Conservation (phyloP, 2,797 vertebrate species). For the Anabas testudineus region DNA sequence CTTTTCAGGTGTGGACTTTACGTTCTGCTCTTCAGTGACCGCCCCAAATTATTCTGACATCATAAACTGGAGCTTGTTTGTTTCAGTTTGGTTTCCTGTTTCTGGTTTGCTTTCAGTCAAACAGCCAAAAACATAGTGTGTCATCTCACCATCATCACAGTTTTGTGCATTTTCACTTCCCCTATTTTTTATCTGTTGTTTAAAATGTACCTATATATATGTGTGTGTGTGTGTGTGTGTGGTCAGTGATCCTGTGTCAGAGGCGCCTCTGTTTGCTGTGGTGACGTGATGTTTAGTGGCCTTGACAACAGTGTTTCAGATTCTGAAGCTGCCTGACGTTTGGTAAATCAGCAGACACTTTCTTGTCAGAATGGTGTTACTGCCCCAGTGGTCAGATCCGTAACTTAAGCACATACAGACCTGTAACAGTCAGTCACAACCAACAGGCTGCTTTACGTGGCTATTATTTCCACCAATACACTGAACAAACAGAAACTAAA, state of each 20-base stretch:
- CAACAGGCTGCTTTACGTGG: neutral
- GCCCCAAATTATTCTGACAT: neutral
- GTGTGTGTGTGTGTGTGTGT: too few relatives aligned
- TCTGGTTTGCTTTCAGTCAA: too few relatives aligned
- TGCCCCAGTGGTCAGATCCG: conserved; percentile 2
- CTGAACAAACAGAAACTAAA: neutral
- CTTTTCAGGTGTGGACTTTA: conserved; percentile 57
- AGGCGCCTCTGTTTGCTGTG: conserved; percentile 2
- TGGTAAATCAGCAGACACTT: conserved; percentile 28
- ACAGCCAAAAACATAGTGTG: conserved; percentile 7
- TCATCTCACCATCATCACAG: neutral
- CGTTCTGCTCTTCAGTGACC: conserved; percentile 1
- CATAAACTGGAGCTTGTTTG: neutral
- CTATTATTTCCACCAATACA: neutral
- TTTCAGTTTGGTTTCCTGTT: neutral
- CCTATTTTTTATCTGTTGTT: conserved; percentile 5
- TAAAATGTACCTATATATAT: conserved; percentile 21
- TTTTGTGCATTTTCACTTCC: conserved; percentile 1
- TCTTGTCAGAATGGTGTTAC: neutral
- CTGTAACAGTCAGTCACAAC: neutral
- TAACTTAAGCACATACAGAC: conserved; percentile 16
- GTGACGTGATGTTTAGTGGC: conserved; percentile 22
- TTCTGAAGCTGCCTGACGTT: conserved; percentile 13
- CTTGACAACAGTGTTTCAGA: conserved; percentile 25
- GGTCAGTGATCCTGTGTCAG: conserved; percentile 2